Base-by-base conservation (phyloP, 1,140 invertebrate genomes). In the Danaus melanippus region DNA sequence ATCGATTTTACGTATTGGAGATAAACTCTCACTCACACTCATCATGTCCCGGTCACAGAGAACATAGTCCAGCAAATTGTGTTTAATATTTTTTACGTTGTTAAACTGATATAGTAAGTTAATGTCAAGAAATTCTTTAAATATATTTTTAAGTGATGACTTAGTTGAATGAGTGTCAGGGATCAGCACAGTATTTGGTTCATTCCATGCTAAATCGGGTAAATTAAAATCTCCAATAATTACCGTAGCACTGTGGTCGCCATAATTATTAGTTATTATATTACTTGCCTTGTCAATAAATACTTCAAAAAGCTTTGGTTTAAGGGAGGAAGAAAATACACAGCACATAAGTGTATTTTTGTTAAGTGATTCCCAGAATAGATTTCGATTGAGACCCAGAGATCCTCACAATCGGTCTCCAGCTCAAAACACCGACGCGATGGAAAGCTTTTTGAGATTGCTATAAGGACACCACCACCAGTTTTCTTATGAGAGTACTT, bases 331-430 rank as follows among this genome's bases (percentile, higher is more conserved):
- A n/a, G 47, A 49, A 49, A 49, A 49, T 49, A 49, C 21, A 49
- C 47, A 49, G 47, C 47, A 49, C 47, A 49, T 49, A 49, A 49
- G 10, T 49, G 47, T 10, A 49, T 49, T 52, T 52, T 52, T 42
- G n/a, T n/a, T n/a, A n/a, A n/a, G n/a, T n/a, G n/a, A n/a, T 52
- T 52, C n/a, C 42, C 42, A 52, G 41, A 32, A 45, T 32, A 53
- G 15, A 45, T 17, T 53, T 53, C 21, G 21, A 32, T 44, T 21
- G 50, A 12, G 42, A 12, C 21, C 41, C 12, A 52, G 42, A 52
- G 15, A 43, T 52, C 12, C 6, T 43, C 42, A 43, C 50, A 43
- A 44, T 52, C 47, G 21, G 15, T 49, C 21, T 49, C 15, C 47
- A 21, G 21, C 21, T 49, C 47, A 49, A 32, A 32, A 39, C 47